Evolutionary conservation across 2,888 invertebrate genomes (phyloP).

Genomic region (Conus canariensis): DNA sequence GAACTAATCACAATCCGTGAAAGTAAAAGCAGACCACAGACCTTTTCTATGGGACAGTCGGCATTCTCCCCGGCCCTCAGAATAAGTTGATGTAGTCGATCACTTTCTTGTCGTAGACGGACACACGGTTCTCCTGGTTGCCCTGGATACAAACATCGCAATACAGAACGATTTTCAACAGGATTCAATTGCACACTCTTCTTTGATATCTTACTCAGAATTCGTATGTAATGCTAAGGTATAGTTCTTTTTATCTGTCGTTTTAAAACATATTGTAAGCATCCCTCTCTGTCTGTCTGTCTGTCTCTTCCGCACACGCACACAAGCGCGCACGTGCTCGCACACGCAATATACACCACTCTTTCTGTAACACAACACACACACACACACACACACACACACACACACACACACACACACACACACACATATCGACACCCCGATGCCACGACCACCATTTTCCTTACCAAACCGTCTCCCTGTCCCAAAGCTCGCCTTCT

Average conservation of each 20-base stretch:
- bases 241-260: not conserved
- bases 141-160: constrained; percentile 66
- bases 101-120: constrained; percentile 76
- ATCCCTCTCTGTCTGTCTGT: not conserved
- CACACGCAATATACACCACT: not conserved
- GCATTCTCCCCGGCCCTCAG: constrained; percentile 75
- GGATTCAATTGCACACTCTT: too few relatives aligned
- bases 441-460: too few relatives aligned
- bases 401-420: not conserved
- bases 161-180: not conserved
- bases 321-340: not conserved
- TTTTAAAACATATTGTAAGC: too few relatives aligned
- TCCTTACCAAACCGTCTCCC: too few relatives aligned
- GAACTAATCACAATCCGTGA: too few relatives aligned
- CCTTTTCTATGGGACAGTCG: constrained; percentile 75
- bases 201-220: too few relatives aligned
- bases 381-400: not conserved
- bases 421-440: not conserved
- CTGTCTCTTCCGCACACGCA: not conserved
- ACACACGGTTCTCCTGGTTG: constrained; percentile 76
- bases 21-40: constrained; percentile 40
- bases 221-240: too few relatives aligned
- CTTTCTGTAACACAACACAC: not conserved
- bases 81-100: constrained; percentile 79
- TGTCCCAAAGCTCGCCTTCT: too few relatives aligned